Evolutionary conservation across 1,140 invertebrate species (phyloP), one percentile per base, ranked within the genome.

Genomic region (Listronotus oregonensis): DNA sequence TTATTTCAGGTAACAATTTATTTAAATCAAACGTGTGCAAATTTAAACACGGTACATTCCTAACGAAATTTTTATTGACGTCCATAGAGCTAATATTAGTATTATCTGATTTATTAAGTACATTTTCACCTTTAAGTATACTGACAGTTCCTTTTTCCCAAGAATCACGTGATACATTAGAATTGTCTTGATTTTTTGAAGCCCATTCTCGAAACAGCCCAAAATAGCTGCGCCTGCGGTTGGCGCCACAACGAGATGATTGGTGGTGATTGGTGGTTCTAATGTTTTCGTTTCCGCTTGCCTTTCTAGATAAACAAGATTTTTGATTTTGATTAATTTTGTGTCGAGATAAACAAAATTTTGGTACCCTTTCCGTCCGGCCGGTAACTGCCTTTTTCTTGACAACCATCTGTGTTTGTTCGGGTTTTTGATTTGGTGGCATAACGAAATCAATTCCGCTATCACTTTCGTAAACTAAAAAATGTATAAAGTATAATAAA

Each of bases 331-430:
- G 21, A 40, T 67, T 71, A 69, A 40, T 64, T 63, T 62, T 63
- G 8, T 34, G 49, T 44, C 60, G 57, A 27, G 18, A 37, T 17
- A 34, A 63, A 51, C 31, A 42, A 42, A 43, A 44, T 40, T 62
- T 68, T 44, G 69, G 50, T 74, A 74, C 73, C 73, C 73, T 66
- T 12, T 74, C 71, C n/a, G 59, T 42, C 66, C 39, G 52, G 10
- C 15, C 37, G 14, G 43, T 47, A 61, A 21, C 12, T 10, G 32
- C 11, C n/a, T 63, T 40, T 47, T 65, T 55, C 37, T 64, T 65
- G 10, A 32, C 47, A 10, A 55, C 43, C 0, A 40, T 31, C 40
- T 67, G 32, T 18, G 40, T 6, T 65, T 65, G 46, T 21, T 47
- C 34, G 31, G 39, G 39, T 14, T 43, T 62, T 10, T 14, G 39